Evolutionary conservation across 2,888 invertebrate genomes (phyloP).

Genomic region (Mythimna pallens): DNA sequence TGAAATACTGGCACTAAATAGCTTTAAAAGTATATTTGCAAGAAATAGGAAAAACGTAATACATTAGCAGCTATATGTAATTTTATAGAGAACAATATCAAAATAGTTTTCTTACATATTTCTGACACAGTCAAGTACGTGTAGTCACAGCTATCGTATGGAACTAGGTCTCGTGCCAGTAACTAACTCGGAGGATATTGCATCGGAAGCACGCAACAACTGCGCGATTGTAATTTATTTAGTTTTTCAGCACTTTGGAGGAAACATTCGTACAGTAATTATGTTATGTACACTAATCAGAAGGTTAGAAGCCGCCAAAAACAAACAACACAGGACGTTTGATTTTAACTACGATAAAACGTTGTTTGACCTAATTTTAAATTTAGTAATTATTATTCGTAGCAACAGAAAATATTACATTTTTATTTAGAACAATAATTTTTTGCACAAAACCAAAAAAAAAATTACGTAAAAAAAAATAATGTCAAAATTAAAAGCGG

Average conservation of each 20-base stretch:
- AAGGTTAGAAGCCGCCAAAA: slow-evolving; percentile 53
- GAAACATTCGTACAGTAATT: slow-evolving; percentile 61
- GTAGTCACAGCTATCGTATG: slow-evolving; percentile 51
- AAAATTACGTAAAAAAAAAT: slow-evolving; percentile 7
- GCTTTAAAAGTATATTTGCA: neutral
- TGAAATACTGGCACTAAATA: too few relatives aligned
- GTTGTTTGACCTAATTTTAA: slow-evolving; percentile 42
- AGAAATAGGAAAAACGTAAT: neutral
- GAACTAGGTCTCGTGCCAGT: slow-evolving; percentile 60
- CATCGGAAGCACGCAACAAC: slow-evolving; percentile 71
- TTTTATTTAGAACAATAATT: neutral
- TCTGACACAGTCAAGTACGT: slow-evolving; percentile 7
- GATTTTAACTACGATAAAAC: slow-evolving; percentile 48
- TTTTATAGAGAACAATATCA: neutral
- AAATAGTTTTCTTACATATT: slow-evolving; percentile 22
- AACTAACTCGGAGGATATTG: slow-evolving; percentile 68
- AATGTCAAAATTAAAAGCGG: slow-evolving; percentile 67
- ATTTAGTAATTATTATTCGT: slow-evolving; percentile 34
- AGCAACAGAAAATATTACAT: neutral
- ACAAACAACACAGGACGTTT: slow-evolving; percentile 54
- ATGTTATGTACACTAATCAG: slow-evolving; percentile 54
- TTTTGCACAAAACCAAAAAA: rapidly evolving
- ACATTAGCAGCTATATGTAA: neutral
- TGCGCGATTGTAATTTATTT: slow-evolving; percentile 63
- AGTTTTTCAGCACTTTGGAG: slow-evolving; percentile 57